Evolutionary conservation across 1,140 invertebrate genomes (phyloP).

Genomic region (Drosophila setifemur): DNA sequence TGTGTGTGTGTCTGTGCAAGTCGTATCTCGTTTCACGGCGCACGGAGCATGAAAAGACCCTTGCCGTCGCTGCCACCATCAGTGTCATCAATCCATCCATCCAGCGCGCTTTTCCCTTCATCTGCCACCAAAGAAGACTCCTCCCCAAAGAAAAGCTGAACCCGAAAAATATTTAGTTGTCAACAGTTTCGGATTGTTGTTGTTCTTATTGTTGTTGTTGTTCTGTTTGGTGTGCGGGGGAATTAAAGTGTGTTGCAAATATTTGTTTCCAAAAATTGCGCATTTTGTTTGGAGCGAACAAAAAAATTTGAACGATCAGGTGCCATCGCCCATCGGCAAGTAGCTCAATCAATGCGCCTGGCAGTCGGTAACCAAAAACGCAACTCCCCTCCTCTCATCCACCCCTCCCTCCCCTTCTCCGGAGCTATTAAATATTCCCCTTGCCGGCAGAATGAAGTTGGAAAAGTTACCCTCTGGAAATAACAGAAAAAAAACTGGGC

Average conservation of each 20-base stretch:
- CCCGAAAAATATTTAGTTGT: constrained; percentile 41
- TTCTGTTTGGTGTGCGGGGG: constrained; percentile 19
- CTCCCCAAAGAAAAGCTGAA: constrained; percentile 6
- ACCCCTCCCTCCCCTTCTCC: too few species aligned
- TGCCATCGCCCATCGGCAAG: too few species aligned
- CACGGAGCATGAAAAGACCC: constrained; percentile 62
- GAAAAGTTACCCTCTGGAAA: too few species aligned
- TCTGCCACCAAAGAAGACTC: constrained; percentile 12
- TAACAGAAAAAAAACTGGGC: too few species aligned
- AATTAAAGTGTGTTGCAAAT: constrained; percentile 68
- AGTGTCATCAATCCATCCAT: constrained; percentile 14
- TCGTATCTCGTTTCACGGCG: constrained; percentile 69
- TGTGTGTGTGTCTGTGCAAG: too few species aligned
- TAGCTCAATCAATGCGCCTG: too few species aligned
- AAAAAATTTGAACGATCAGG: too few species aligned
- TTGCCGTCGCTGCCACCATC: constrained; percentile 30
- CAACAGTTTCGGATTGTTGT: constrained; percentile 39
- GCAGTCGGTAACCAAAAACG: too few species aligned
- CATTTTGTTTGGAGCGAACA: too few species aligned
- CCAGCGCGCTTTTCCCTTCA: not conserved
- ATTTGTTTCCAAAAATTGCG: constrained; percentile 47
- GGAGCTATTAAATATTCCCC: too few species aligned
- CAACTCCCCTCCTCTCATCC: too few species aligned
- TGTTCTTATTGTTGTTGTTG: constrained; percentile 20
- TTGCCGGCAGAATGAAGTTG: too few species aligned